Evolutionary conservation across 2,797 vertebrate species (phyloP).

Genomic region (Mionectes olivaceus): DNA sequence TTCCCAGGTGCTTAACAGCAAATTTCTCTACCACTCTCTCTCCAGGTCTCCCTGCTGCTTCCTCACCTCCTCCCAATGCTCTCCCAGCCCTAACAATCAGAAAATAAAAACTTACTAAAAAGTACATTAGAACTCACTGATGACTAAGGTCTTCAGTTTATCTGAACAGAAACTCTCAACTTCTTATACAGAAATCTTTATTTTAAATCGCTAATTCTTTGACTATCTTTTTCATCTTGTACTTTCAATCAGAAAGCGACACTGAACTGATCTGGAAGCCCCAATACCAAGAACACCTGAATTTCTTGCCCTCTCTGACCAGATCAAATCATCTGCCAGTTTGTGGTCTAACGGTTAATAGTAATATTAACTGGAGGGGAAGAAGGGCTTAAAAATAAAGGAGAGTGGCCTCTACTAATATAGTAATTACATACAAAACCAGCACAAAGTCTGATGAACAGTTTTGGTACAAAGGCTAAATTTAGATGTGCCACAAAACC

Average conservation of each 20-base stretch:
- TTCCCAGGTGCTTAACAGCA: not conserved
- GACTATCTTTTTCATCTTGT: not conserved
- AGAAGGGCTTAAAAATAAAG: not conserved
- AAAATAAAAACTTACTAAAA: not conserved
- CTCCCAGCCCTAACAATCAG: not conserved
- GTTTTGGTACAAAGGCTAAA: conserved; percentile 10
- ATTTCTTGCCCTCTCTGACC: not conserved
- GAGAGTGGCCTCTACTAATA: not conserved
- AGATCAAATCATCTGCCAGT: not conserved
- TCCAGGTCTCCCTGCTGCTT: not conserved
- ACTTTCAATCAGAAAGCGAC: not conserved
- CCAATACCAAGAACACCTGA: not conserved
- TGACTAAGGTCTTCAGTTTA: not conserved
- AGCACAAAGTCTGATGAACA: not conserved
- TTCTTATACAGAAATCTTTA: not conserved
- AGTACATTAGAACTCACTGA: not conserved
- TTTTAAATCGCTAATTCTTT: not conserved
- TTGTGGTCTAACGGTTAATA: not conserved
- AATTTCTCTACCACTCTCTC: not conserved
- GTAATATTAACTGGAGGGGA: not conserved
- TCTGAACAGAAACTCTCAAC: not conserved
- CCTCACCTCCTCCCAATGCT: rapidly evolving
- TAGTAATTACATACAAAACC: not conserved
- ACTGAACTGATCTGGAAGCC: not conserved
- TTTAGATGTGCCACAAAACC: conserved; percentile 6